Evolutionary conservation across 2,888 invertebrate genomes (phyloP).

Genomic region (Papilio elwesi): DNA sequence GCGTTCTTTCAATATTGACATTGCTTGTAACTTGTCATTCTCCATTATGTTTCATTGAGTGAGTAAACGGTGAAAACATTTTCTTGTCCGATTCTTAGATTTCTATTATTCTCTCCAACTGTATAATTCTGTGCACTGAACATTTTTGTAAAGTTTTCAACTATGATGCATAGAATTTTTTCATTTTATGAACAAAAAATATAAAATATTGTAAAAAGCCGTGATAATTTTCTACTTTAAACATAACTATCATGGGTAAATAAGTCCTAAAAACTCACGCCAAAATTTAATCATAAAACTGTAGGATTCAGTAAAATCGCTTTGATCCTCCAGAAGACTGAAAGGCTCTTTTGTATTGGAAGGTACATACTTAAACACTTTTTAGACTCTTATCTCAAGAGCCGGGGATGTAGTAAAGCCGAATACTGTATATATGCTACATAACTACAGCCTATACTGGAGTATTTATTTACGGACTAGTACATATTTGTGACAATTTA

Average conservation of each 20-base stretch:
- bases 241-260: not conserved
- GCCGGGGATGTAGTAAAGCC: slow-evolving; percentile 24
- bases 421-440: slow-evolving; percentile 20
- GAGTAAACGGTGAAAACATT: slow-evolving; percentile 40
- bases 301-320: slow-evolving; percentile 22
- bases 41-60: slow-evolving; percentile 39
- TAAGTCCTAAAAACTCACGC: not conserved
- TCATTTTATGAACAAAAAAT: too few relatives aligned
- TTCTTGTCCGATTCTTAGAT: slow-evolving; percentile 14
- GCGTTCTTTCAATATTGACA: slow-evolving; percentile 80
- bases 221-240: too few relatives aligned
- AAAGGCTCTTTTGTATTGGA: slow-evolving; percentile 30
- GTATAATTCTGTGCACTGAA: not conserved
- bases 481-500: not conserved
- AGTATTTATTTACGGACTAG: not conserved
- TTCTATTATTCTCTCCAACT: slow-evolving; percentile 14
- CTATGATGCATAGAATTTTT: too few relatives aligned
- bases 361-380: slow-evolving; percentile 37
- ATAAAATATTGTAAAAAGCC: too few relatives aligned
- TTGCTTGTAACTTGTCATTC: slow-evolving; percentile 54
- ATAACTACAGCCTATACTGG: slow-evolving; percentile 5
- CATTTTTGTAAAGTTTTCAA: too few relatives aligned
- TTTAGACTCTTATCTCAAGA: slow-evolving; percentile 33
- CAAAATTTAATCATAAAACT: slow-evolving; percentile 16
- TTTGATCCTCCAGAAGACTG: slow-evolving; percentile 34